These are phyloP conservation scores for Pheosia gnoma DNA, from an alignment of 2,888 invertebrate genomes.

Conservation along the genomic window DNA sequence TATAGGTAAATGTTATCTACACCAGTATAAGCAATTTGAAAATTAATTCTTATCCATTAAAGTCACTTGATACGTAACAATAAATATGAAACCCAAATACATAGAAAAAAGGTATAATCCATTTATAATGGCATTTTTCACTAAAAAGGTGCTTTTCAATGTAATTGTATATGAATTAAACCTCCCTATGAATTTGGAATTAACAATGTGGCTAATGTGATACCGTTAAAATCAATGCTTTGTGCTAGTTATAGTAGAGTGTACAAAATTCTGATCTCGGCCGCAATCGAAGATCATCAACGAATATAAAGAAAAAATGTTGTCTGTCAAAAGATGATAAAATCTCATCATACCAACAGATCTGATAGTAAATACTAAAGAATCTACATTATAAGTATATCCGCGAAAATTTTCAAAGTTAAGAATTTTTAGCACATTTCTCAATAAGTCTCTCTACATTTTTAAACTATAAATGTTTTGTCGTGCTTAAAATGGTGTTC, in stretches of 20 bases:
- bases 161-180: no score
- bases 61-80: slow-evolving; percentile 52
- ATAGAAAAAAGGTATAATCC: no score
- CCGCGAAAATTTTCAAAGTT: slow-evolving; percentile 72
- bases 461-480: slow-evolving; percentile 85
- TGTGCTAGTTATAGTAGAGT: slow-evolving; percentile 70
- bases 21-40: slow-evolving; percentile 67
- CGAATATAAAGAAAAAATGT: slow-evolving; percentile 65
- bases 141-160: no score
- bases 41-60: slow-evolving; percentile 61
- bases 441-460: slow-evolving; percentile 85
- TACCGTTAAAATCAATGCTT: slow-evolving; percentile 75
- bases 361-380: slow-evolving; percentile 71
- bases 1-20: slow-evolving; percentile 72
- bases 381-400: slow-evolving; percentile 69
- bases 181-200: slow-evolving; percentile 8
- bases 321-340: slow-evolving; percentile 52
- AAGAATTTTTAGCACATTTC: slow-evolving; percentile 85
- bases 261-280: slow-evolving; percentile 70
- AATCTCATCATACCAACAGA: slow-evolving; percentile 70
- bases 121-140: no score
- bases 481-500: slow-evolving; percentile 85
- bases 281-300: slow-evolving; percentile 79
- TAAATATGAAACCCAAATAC: slow-evolving; percentile 23
- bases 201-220: slow-evolving; percentile 75